These are phyloP conservation scores for Sycobia sp. DNA, from an alignment of 1,140 invertebrate genomes.

Conservation along the genomic window DNA sequence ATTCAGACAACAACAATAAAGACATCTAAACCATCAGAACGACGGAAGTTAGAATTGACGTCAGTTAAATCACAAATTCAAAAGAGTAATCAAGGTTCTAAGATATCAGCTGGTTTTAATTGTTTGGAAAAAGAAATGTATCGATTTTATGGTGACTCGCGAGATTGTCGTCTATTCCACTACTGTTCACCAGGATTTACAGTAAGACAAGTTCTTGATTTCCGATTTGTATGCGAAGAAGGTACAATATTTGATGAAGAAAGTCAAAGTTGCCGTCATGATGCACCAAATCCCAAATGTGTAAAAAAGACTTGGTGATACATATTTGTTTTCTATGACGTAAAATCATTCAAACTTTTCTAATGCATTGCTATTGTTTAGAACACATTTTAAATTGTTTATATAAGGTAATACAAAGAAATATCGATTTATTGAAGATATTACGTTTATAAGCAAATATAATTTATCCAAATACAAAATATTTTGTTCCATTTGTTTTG, in stretches of 20 bases:
- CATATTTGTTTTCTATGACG: not conserved
- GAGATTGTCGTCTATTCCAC: constrained; percentile 67
- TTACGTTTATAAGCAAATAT: too few species aligned
- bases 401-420: too few species aligned
- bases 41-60: constrained; percentile 16
- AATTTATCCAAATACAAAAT: too few species aligned
- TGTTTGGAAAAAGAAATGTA: constrained; percentile 65
- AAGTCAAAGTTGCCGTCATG: constrained; percentile 60
- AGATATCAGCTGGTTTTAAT: constrained; percentile 55
- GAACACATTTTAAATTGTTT: too few species aligned
- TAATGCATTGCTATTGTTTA: too few species aligned
- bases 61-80: constrained; percentile 20
- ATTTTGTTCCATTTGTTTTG: too few species aligned
- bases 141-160: constrained; percentile 65
- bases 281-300: constrained; percentile 47
- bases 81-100: constrained; percentile 6
- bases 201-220: constrained; percentile 63
- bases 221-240: constrained; percentile 67
- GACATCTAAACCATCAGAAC: constrained; percentile 1
- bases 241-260: constrained; percentile 64
- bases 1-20: constrained; percentile 10
- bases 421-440: too few species aligned
- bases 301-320: constrained; percentile 45
- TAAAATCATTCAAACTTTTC: not conserved
- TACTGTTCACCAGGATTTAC: constrained; percentile 67